Conservation (phyloP, 2,888 invertebrate genomes). For the Dinocampus coccinellae region DNA sequence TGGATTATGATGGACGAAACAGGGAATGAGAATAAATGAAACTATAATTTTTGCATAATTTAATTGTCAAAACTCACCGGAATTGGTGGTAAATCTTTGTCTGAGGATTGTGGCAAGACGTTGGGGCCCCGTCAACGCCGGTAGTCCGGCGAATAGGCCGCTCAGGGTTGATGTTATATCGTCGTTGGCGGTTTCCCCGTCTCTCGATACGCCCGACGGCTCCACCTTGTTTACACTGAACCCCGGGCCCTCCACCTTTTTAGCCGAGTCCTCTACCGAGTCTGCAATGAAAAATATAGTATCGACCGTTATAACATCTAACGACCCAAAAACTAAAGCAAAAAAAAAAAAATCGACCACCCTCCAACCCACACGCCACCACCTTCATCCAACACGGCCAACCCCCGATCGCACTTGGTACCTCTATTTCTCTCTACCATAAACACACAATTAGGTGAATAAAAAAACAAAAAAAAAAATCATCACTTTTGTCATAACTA, state of each 20-base stretch:
- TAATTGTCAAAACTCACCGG: slow-evolving; percentile 59
- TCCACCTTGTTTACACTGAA: slow-evolving; percentile 61
- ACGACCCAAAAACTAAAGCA: slow-evolving; percentile 17
- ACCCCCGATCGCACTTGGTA: not conserved
- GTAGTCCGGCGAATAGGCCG: slow-evolving; percentile 65
- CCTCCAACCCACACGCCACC: not conserved
- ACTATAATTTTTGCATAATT: not conserved
- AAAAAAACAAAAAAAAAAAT: not conserved
- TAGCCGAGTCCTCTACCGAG: slow-evolving; percentile 65
- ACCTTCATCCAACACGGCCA: not conserved
- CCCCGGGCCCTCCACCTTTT: slow-evolving; percentile 69
- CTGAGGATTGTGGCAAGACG: slow-evolving; percentile 67
- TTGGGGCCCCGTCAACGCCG: slow-evolving; percentile 67
- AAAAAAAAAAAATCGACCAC: slow-evolving; percentile 5
- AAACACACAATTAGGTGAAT: not conserved
- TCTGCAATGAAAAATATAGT: slow-evolving; percentile 46
- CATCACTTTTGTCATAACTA: not conserved
- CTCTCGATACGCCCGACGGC: slow-evolving; percentile 66
- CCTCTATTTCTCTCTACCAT: not conserved
- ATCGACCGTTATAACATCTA: not conserved
- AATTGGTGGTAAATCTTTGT: slow-evolving; percentile 65
- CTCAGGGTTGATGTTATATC: slow-evolving; percentile 65
- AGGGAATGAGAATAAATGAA: not conserved
- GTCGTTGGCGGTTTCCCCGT: slow-evolving; percentile 55
- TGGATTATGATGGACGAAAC: not conserved